Conservation (phyloP, 2,888 invertebrate species). For the Sminthurinus aureus region DNA sequence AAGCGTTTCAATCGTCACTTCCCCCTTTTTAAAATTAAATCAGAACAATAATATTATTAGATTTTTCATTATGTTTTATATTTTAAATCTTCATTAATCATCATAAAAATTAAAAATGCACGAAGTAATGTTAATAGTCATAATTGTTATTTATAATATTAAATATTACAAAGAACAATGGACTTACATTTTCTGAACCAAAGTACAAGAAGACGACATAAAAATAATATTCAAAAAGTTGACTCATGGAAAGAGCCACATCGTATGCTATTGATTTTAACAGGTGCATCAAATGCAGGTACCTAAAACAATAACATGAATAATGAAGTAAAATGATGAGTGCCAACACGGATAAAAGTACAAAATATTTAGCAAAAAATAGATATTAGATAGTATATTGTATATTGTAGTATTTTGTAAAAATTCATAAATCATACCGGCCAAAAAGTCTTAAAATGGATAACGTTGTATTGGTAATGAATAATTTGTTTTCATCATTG, state of each 20-base stretch:
- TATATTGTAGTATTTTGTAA: not conserved
- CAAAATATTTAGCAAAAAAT: slow-evolving; percentile 6
- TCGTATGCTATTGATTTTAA: slow-evolving; percentile 89
- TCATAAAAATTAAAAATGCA: not conserved
- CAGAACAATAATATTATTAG: too few species aligned
- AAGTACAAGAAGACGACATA: slow-evolving; percentile 89
- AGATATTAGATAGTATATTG: too few species aligned
- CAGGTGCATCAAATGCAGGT: slow-evolving; percentile 90
- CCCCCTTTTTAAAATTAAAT: slow-evolving; percentile 45
- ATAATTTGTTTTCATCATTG: slow-evolving; percentile 62
- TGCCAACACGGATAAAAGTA: not conserved
- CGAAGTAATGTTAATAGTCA: not conserved
- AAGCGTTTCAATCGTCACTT: slow-evolving; percentile 55
- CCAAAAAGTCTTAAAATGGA: slow-evolving; percentile 89
- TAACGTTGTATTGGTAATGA: slow-evolving; percentile 90
- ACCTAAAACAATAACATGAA: slow-evolving; percentile 65
- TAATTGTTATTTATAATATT: too few species aligned
- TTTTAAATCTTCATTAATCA: not conserved
- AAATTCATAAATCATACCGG: slow-evolving; percentile 61
- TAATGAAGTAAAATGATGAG: too few species aligned
- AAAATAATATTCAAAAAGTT: slow-evolving; percentile 92
- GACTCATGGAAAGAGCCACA: slow-evolving; percentile 89
- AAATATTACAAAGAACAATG: too few species aligned
- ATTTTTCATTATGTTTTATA: too few species aligned
- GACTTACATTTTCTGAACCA: slow-evolving; percentile 70